phyloP scores from a whole-genome alignment of 2,797 vertebrate species.

The Lepilemur septentrionalis region DNA sequence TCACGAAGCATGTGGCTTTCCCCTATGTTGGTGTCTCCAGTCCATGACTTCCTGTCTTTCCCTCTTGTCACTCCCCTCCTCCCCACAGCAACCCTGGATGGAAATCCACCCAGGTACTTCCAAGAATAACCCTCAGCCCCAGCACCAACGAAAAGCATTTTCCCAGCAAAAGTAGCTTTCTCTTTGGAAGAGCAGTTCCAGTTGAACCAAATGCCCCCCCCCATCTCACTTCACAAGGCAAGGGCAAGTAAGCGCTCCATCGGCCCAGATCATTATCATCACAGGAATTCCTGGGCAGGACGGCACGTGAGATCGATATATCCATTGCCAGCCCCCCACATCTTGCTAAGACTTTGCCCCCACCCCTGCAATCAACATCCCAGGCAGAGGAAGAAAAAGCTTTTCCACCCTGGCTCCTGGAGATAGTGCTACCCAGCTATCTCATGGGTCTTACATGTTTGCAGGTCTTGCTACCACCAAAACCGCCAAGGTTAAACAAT shows the following conservation, averaged over 20 bases:
- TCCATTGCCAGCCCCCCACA: rapidly evolving
- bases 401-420: background rate
- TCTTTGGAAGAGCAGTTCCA: background rate
- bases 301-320: background rate
- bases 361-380: background rate
- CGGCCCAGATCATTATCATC: background rate
- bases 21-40: too few species aligned
- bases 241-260: background rate
- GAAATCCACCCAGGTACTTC: background rate
- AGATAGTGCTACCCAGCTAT: background rate
- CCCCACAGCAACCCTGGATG: background rate
- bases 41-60: background rate
- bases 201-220: background rate
- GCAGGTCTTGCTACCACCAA: background rate
- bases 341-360: background rate
- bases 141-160: background rate
- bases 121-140: background rate
- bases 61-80: background rate
- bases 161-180: background rate
- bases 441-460: background rate
- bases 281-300: background rate
- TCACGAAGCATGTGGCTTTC: background rate
- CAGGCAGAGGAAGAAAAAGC: background rate
- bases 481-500: constrained; percentile 42
- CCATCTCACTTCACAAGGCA: background rate